phyloP scores from a whole-genome alignment of 2,888 invertebrate species.

The Zele albiditarsus region DNA sequence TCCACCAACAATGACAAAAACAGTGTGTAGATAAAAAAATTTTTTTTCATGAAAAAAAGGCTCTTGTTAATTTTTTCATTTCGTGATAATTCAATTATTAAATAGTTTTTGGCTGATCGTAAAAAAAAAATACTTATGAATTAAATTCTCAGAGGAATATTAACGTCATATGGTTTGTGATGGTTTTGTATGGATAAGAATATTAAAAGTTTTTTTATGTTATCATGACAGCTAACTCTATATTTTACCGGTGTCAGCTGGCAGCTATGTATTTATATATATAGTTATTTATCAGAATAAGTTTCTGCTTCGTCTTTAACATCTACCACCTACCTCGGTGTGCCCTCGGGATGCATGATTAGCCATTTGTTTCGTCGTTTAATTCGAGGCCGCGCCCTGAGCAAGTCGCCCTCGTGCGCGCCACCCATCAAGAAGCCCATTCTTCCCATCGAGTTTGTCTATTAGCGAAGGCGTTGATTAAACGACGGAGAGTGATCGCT shows the following conservation, averaged over 20 bases:
- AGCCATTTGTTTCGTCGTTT: constrained; percentile 70
- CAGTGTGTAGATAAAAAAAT: neutral
- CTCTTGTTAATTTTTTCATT: no score
- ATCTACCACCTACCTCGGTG: neutral
- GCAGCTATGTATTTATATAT: neutral
- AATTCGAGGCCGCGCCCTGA: constrained; percentile 60
- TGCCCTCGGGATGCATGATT: constrained; percentile 65
- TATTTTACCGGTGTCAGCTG: neutral
- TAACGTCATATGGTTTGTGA: neutral
- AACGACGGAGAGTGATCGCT: constrained; percentile 56
- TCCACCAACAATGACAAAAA: neutral
- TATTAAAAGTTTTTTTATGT: neutral
- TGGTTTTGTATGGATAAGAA: neutral
- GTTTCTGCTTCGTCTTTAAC: constrained; percentile 9
- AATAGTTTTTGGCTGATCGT: no score
- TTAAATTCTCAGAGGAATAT: neutral
- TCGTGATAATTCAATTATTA: no score
- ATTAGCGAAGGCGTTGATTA: constrained; percentile 70
- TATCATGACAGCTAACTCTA: neutral
- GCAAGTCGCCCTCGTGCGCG: constrained; percentile 49
- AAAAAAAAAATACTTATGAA: no score
- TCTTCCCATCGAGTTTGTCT: constrained; percentile 69
- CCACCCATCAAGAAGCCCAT: constrained; percentile 62
- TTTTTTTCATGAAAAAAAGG: no score
- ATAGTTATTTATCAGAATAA: neutral